These are phyloP conservation scores for Chiloscyllium plagiosum DNA, from an alignment of 2,113 vertebrate genomes.

Conservation along the genomic window DNA sequence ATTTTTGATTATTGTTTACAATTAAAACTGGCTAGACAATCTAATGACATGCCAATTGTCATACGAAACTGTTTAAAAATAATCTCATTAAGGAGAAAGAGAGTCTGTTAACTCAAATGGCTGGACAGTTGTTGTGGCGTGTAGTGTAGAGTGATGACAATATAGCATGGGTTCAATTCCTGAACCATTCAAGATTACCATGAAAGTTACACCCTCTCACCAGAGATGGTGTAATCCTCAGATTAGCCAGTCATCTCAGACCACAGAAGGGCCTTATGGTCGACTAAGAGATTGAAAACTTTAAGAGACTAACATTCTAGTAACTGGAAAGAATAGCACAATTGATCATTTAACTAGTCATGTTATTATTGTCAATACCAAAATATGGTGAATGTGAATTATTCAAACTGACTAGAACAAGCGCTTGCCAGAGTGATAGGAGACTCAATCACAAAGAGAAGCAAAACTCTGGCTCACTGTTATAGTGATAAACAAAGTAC, in stretches of 20 bases:
- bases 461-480: neutral
- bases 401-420: neutral
- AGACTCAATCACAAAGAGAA: neutral
- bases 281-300: too few relatives aligned
- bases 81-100: neutral
- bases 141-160: too few relatives aligned
- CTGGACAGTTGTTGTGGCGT: too few relatives aligned
- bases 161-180: too few relatives aligned
- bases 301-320: neutral
- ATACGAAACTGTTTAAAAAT: neutral
- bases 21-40: neutral
- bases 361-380: neutral
- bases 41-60: constrained; percentile 1
- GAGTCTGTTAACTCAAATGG: too few relatives aligned
- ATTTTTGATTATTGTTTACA: neutral
- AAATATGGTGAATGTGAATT: neutral
- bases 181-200: too few relatives aligned
- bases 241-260: too few relatives aligned
- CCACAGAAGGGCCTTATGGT: too few relatives aligned
- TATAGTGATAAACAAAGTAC: neutral
- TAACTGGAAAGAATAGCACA: neutral
- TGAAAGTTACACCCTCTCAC: too few relatives aligned
- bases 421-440: neutral
- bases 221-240: too few relatives aligned
- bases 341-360: neutral